These are phyloP conservation scores for Spheniscus mendiculus DNA, from an alignment of 2,113 vertebrate genomes.

Conservation along the genomic window DNA sequence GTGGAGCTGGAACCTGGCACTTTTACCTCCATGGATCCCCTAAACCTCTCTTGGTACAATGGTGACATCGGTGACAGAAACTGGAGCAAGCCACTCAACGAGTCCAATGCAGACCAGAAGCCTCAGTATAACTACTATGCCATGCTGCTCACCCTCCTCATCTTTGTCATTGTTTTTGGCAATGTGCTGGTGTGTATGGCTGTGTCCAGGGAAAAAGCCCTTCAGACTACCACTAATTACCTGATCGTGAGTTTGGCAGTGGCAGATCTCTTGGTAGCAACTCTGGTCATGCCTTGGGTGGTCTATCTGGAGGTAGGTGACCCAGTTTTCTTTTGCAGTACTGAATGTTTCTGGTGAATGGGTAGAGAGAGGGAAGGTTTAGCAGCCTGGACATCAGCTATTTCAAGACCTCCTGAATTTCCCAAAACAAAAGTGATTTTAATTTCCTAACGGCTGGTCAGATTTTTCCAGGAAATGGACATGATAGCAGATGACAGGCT, in stretches of 20 bases:
- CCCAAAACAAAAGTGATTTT: neutral
- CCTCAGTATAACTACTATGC: slow-evolving; percentile 96
- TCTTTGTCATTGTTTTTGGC: slow-evolving; percentile 95
- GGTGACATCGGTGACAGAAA: slow-evolving; percentile 81
- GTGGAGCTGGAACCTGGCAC: slow-evolving; percentile 52
- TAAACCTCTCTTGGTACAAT: slow-evolving; percentile 89
- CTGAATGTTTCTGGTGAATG: neutral
- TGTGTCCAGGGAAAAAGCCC: slow-evolving; percentile 92
- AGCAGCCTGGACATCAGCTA: neutral
- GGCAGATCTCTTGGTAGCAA: slow-evolving; percentile 94
- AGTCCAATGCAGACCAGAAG: slow-evolving; percentile 74
- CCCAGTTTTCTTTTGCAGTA: neutral
- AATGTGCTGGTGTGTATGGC: slow-evolving; percentile 98
- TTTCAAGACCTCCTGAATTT: too few species aligned
- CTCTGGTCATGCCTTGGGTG: slow-evolving; percentile 96
- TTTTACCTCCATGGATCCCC: slow-evolving; percentile 86
- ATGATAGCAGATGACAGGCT: neutral
- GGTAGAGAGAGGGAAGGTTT: neutral
- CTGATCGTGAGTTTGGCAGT: slow-evolving; percentile 97
- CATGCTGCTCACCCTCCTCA: slow-evolving; percentile 94
- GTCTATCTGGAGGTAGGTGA: slow-evolving; percentile 91
- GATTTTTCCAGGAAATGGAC: neutral
- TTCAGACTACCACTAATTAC: slow-evolving; percentile 99
- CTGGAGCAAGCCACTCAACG: slow-evolving; percentile 83
- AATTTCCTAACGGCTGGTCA: neutral